Percentiles rank a stretch among this genome's conserved stretches.
These are phyloP conservation scores for Echinarachnius parma DNA, from an alignment of 53 echinoderm and acorn worm species.

Conservation along the genomic window DNA sequence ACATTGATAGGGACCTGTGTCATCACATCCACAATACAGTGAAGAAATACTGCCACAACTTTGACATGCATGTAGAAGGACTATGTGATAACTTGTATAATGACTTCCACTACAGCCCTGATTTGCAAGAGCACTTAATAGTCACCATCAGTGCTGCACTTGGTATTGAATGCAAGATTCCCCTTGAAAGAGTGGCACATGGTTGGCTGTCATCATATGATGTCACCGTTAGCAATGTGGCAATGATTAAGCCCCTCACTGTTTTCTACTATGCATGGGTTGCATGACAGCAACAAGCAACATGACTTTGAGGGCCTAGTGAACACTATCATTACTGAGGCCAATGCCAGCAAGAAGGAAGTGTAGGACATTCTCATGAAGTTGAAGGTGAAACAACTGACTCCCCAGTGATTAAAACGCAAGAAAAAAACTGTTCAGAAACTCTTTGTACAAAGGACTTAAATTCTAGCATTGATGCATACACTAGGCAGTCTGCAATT, in stretches of 20 bases:
- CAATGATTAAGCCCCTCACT: constrained; percentile 29
- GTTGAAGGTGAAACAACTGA: constrained; percentile 38
- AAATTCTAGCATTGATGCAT: constrained; percentile 45
- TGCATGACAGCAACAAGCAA: constrained; percentile 11
- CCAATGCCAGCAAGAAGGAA: constrained; percentile 39
- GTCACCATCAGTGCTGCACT: no score
- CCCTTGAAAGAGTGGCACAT: no score
- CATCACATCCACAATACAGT: constrained; percentile 56
- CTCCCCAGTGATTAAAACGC: constrained; percentile 29
- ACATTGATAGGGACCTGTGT: constrained; percentile 60
- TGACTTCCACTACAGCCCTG: constrained; percentile 49
- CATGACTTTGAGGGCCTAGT: constrained; percentile 13
- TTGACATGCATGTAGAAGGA: no score
- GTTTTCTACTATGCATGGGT: constrained; percentile 43
- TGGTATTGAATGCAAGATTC: no score
- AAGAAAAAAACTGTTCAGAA: constrained; percentile 43
- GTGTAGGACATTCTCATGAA: constrained; percentile 33
- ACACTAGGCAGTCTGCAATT: no score
- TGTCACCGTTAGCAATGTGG: constrained; percentile 40
- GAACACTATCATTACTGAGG: constrained; percentile 38
- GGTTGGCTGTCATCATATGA: constrained; percentile 41
- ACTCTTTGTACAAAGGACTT: constrained; percentile 40
- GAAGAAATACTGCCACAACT: constrained; percentile 40
- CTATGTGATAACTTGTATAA: constrained; percentile 47
- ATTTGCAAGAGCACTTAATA: no score